phyloP scores from a whole-genome alignment of 92 coral and sea anemone species.

The Epizoanthus scotinus region DNA sequence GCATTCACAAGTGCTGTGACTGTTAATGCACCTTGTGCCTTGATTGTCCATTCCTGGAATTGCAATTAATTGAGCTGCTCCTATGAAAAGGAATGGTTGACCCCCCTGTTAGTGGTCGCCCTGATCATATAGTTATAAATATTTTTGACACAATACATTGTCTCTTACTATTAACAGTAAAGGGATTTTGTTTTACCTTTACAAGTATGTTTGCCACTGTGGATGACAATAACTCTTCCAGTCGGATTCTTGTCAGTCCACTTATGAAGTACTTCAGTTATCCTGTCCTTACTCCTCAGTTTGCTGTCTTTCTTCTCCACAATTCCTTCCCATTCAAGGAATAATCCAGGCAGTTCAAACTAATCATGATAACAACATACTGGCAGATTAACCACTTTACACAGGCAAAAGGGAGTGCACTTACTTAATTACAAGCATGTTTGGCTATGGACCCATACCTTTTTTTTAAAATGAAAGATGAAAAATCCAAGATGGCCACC shows the following conservation, averaged over 20 bases:
- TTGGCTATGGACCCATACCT: too few relatives aligned
- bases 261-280: conserved; percentile 37
- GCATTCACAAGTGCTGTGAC: conserved; percentile 41
- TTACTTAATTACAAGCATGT: too few relatives aligned
- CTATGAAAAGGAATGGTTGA: background rate
- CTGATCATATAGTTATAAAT: too few relatives aligned
- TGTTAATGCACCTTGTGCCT: background rate
- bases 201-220: conserved; percentile 47
- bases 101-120: too few relatives aligned
- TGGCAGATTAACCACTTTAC: background rate
- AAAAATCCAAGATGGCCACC: too few relatives aligned
- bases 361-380: background rate
- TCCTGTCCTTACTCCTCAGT: background rate
- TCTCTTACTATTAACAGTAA: too few relatives aligned
- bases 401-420: background rate
- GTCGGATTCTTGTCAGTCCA: conserved; percentile 58
- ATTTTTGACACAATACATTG: too few relatives aligned
- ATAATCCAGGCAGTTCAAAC: conserved; percentile 69
- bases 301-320: conserved; percentile 35
- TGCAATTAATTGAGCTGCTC: background rate
- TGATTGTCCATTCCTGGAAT: background rate
- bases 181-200: conserved; percentile 7
- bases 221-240: conserved; percentile 65
- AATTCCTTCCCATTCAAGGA: conserved; percentile 65
- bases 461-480: too few relatives aligned